Evolutionary conservation across 1,140 invertebrate genomes (phyloP), one percentile per base, ranked within the genome.

Genomic region (Ganaspis sp.): DNA sequence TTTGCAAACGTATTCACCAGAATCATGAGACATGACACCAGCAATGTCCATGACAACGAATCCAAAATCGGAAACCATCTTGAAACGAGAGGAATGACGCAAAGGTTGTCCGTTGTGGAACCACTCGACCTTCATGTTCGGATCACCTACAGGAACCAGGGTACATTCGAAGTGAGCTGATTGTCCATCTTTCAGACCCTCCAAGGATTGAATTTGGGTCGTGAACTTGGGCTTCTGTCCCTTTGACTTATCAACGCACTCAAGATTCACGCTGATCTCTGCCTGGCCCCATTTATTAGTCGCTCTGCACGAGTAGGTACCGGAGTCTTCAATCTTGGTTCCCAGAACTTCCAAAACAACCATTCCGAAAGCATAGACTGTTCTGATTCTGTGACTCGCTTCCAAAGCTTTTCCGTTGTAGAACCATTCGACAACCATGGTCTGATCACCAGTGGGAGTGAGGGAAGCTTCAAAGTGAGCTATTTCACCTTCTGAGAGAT

Each of bases 371-470:
- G 97, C 97, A 86, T 98, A 96, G 23, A 98, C 97, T 37, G 97
- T 98, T 85, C 97, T 93, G 45, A 96, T 96, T 40, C 97, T 94
- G 88, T 97, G 96, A 90, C 96, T 97, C 23, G 97, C 96, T 91
- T 97, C 96, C 69, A 99, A 92, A 0, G 94, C 86, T 88, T 98
- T 95, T 40, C 95, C 96, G 89, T 99, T 98, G 85, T 96, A 98
- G 92, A 98, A 98, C 98, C 98, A 99, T 92, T 99, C 97, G 29
- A 99, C 97, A 29, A 95, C 94, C 98, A 99, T 99, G 29, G 95
- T 97, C 87, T 99, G 97, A 89, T 99, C 98, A 23, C 97, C 97
- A 70, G 97, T 95, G 11, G 98, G 98, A 54, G 97, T 95, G 0
- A 99, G 92, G 45, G 96, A 97, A 15, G 97, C 98, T 91, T 99